These are phyloP conservation scores for Anoplolepis gracilipes DNA, from an alignment of 1,140 invertebrate genomes.

Conservation along the genomic window DNA sequence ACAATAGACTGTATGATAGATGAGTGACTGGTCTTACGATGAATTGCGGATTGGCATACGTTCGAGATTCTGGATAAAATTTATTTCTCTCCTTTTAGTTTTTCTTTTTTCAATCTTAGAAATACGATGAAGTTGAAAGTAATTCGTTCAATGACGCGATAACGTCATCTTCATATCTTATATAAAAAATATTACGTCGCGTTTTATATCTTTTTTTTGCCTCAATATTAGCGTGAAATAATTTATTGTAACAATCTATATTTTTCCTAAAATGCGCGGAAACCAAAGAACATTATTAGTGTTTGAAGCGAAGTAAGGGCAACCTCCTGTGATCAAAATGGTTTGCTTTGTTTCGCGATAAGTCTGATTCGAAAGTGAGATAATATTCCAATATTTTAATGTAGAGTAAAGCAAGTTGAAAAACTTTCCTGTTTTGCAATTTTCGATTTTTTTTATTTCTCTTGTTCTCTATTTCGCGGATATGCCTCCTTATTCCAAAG, in stretches of 20 bases:
- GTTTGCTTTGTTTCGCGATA: not conserved
- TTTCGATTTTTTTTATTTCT: constrained; percentile 18
- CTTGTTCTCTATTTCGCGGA: not conserved
- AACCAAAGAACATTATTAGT: not conserved
- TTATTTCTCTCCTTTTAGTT: not conserved
- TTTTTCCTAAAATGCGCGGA: not conserved
- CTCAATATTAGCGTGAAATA: not conserved
- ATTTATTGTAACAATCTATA: constrained; percentile 44
- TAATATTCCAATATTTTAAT: not conserved
- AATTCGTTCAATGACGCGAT: constrained; percentile 10
- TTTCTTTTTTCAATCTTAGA: too few species aligned
- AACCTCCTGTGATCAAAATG: too few species aligned
- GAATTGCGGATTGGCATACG: constrained; percentile 87
- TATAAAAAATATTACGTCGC: not conserved
- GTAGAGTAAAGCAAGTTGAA: not conserved
- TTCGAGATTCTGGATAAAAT: constrained; percentile 71
- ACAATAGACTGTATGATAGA: constrained; percentile 94
- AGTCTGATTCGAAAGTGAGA: not conserved
- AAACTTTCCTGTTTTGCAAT: not conserved
- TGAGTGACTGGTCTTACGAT: constrained; percentile 91
- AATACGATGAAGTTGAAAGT: not conserved
- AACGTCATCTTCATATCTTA: constrained; percentile 24
- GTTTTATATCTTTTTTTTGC: not conserved
- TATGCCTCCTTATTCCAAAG: not conserved
- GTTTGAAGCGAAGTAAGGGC: not conserved